A percentile compares a stretch with the other conserved stretches of the same genome.
phyloP scores from a whole-genome alignment of 2,888 invertebrate species.

The Drosophila gaucha region DNA sequence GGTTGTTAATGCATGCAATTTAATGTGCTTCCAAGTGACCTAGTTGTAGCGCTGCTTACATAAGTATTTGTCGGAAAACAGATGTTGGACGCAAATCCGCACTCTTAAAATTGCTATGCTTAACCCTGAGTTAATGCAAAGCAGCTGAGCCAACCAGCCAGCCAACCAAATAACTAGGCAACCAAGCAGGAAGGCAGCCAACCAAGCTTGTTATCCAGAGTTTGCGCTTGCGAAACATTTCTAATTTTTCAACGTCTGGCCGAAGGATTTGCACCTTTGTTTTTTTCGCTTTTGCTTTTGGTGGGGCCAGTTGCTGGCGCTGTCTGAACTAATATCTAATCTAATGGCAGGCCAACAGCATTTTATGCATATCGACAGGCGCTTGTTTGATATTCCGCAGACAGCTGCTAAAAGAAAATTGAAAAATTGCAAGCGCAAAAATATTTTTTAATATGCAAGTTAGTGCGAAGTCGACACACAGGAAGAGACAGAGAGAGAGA shows the following conservation, averaged over 20 bases:
- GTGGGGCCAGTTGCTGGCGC: conserved; percentile 26
- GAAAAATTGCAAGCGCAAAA: conserved; percentile 49
- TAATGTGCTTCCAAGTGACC: conserved; percentile 43
- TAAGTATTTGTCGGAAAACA: conserved; percentile 34
- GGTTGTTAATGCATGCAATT: conserved; percentile 35
- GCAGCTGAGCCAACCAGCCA: conserved; percentile 57
- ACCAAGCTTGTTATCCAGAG: conserved; percentile 39
- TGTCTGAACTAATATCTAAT: conserved; percentile 72
- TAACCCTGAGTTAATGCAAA: conserved; percentile 69
- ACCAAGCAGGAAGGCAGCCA: conserved; percentile 7
- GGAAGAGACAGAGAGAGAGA: conserved; percentile 4
- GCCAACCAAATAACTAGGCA: conserved; percentile 12
- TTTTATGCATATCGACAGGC: conserved; percentile 76
- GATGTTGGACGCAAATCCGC: conserved; percentile 48
- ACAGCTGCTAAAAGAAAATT: conserved; percentile 55
- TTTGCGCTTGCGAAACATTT: conserved; percentile 65
- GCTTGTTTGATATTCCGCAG: conserved; percentile 69
- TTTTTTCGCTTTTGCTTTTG: neutral
- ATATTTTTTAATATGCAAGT: conserved; percentile 75
- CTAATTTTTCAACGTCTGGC: conserved; percentile 74
- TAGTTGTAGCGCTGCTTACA: conserved; percentile 28
- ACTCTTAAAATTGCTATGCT: conserved; percentile 42
- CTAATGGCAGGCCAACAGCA: conserved; percentile 64
- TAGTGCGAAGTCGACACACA: conserved; percentile 13
- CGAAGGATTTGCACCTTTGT: conserved; percentile 57